Base-by-base conservation (phyloP, 2,797 vertebrate species). In the Taenioides sp. region DNA sequence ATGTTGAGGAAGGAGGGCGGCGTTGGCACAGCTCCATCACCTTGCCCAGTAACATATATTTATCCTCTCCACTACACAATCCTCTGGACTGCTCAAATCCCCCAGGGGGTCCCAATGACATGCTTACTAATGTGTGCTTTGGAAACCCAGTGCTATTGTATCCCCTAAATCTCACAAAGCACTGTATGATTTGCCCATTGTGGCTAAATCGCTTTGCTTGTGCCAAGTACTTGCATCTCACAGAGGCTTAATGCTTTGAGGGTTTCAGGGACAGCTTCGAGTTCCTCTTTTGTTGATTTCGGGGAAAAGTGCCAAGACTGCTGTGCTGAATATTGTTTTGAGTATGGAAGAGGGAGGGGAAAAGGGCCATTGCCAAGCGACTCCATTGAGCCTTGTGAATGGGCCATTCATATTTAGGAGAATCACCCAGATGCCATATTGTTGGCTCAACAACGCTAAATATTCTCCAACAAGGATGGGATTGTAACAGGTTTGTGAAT, bases 331-430 rank as follows among this genome's bases (percentile, higher is more conserved):
- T 92, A 91, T 92, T 92, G 90, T 92, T 93, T 89, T 89, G 88
- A 84, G 88, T 82, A 80, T 75, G 81, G 84, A 75, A 85, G 78
- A 86, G 84, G 89, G 82, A 83, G 84, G 89, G 83, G 84, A 83
- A 69, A 66, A 63, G 87, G 87, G 85, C 83, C 85, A 77, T 72
- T 91, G 90, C 89, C 89, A 92, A 92, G 87, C 80, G 80, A 82
- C 83, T 87, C 89, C 87, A 91, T 92, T 93, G 88, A 92, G 88
- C 73, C 74, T 67, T 40, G 80, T 94, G 91, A 95, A 94, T 93
- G 88, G 92, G 78, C 92, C 93, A 94, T 95, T 95, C 92, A 95
- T 93, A 92, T 94, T 94, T 94, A 90, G 90, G 86, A 89, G 91
- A 91, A 93, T 93, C 92, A 90, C 90, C 90, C 90, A 92, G 91